These are phyloP conservation scores for Amiota mariae DNA, from an alignment of 2,888 invertebrate species.

Conservation along the genomic window DNA sequence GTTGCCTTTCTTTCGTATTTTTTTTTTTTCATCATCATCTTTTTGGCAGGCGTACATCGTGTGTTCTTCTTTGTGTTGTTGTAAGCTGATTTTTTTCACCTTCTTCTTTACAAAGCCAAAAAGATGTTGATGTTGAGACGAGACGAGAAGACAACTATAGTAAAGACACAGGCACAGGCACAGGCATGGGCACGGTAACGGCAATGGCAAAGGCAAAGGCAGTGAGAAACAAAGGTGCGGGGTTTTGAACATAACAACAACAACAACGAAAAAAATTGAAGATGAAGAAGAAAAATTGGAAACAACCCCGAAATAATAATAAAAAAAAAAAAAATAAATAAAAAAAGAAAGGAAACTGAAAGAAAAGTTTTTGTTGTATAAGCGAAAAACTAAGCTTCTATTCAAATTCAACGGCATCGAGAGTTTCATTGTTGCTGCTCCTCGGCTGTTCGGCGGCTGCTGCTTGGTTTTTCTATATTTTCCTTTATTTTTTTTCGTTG, in stretches of 20 bases:
- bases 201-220: no score
- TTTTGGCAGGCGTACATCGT: no score
- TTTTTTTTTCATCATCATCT: no score
- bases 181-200: not conserved
- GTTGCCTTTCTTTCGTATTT: not conserved
- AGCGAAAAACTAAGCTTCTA: constrained; percentile 72
- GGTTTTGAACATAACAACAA: constrained; percentile 28
- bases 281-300: constrained; percentile 51
- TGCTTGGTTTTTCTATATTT: constrained; percentile 21
- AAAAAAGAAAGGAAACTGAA: constrained; percentile 22
- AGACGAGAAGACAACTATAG: not conserved
- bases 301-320: constrained; percentile 60
- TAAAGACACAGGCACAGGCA: constrained; percentile 25
- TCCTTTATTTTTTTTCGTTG: constrained; percentile 10
- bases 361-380: constrained; percentile 65
- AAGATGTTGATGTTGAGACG: constrained; percentile 1
- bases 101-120: not conserved
- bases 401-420: constrained; percentile 71
- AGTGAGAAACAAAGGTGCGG: not conserved
- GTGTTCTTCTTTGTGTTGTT: no score
- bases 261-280: constrained; percentile 19
- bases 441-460: constrained; percentile 22
- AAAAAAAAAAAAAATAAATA: constrained; percentile 39
- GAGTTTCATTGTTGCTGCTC: constrained; percentile 67
- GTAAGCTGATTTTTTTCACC: no score